Conservation (phyloP, 2,797 vertebrate genomes). For the Tadarida brasiliensis region DNA sequence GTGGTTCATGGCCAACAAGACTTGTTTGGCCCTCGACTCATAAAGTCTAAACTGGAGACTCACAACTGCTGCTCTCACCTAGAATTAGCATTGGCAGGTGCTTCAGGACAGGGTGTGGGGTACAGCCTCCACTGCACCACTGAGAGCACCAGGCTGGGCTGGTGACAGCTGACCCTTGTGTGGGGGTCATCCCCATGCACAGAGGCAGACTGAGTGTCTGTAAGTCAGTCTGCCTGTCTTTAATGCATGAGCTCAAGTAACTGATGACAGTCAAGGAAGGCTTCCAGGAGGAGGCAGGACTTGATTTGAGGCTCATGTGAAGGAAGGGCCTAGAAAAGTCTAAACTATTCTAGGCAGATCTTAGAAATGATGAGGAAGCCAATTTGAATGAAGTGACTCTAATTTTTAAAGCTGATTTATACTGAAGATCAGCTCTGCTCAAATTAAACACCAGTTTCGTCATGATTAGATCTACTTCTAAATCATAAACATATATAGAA, state of each 20-base stretch:
- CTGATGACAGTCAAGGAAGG: background rate
- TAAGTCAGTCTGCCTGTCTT: background rate
- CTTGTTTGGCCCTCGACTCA: background rate
- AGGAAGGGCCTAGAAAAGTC: background rate
- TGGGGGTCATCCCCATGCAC: too few species aligned
- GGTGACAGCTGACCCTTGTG: background rate
- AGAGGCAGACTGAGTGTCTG: background rate
- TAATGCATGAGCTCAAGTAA: background rate
- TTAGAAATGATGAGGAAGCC: background rate
- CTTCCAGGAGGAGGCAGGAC: background rate
- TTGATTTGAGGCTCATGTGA: background rate
- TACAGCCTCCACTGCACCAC: background rate
- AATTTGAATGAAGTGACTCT: background rate
- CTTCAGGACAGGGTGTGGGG: background rate
- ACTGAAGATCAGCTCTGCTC: background rate
- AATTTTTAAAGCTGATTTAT: background rate
- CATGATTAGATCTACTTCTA: conserved; percentile 36
- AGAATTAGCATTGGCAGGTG: background rate
- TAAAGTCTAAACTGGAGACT: background rate
- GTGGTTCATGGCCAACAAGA: background rate
- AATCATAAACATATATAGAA: conserved; percentile 12
- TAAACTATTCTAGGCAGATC: background rate
- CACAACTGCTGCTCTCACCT: background rate
- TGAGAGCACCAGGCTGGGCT: background rate
- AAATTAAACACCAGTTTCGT: background rate